Base-by-base conservation (phyloP, 2,113 vertebrate genomes). In the Furnarius figulus region DNA sequence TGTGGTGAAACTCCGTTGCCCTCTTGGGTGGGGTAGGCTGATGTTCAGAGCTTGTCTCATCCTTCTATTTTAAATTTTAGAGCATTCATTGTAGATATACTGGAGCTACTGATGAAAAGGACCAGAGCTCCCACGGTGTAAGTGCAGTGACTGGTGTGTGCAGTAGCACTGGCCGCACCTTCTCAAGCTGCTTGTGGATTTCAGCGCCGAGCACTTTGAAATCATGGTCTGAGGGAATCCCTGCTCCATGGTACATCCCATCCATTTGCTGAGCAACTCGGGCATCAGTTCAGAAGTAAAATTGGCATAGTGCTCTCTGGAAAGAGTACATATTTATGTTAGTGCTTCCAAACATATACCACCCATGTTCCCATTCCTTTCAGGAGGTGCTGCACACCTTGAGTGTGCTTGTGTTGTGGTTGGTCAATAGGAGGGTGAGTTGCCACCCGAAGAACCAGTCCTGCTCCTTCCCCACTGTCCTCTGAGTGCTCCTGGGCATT, bases 171-270 rank as follows among this genome's bases (percentile, higher is more conserved):
- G 78, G 7, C 87, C 53, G 37, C 9, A 14, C 39, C 12, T 67
- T 10, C 6, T 85, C 14, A 19, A 24, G 19, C 18, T 81, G 65
- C 46, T 50, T 1, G 0, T 12, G 39, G 46, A 28, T 28, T 52
- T 53, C 61, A 35, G 3, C 0, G 35, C 70, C 4, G 8, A 72
- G 66, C 7, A 12, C 20, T 59, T 49, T 39, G 59, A 79, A 78
- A 16, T 49, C 7, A 0, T 6, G 14, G 16, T 44, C 62, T 55
- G n/a, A 42, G 61, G 20, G 13, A 62, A 22, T 35, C 25, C 33
- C 28, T 37, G 20, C 9, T 62, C n/a, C 3, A 0, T 27, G 11
- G 1, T 9, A 3, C 5, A 6, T 46, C 40, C n/a, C 5, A 4
- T 65, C 62, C 3, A 0, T 49, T 55, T 85, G 35, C 58, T 70